A percentile compares a stretch with the other conserved stretches of the same genome.
Conservation (phyloP, 2,113 vertebrate genomes). For the Genyomyrus donnyi region DNA sequence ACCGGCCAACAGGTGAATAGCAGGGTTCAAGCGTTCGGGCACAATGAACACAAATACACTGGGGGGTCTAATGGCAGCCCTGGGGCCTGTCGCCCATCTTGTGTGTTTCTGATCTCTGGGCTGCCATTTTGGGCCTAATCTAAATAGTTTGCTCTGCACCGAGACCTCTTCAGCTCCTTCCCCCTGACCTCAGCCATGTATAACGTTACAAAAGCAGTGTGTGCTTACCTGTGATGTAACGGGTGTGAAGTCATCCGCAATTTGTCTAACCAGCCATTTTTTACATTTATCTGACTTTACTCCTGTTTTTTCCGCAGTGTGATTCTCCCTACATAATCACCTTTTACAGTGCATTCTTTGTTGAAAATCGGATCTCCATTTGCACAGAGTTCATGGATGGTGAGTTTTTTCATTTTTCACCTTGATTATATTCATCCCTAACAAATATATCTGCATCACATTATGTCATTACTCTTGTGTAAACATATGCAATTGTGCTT, state of each 20-base stretch:
- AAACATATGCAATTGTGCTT: neutral
- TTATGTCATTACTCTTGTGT: neutral
- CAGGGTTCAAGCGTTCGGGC: neutral
- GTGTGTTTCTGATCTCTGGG: neutral
- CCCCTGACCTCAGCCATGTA: neutral
- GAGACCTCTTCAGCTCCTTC: neutral
- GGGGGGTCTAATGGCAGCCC: neutral
- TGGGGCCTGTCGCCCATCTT: neutral
- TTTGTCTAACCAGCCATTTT: neutral
- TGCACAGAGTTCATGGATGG: slow-evolving; percentile 99
- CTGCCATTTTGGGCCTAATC: neutral
- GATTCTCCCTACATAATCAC: slow-evolving; percentile 98
- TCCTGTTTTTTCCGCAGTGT: slow-evolving; percentile 66
- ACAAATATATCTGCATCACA: neutral
- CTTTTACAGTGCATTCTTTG: slow-evolving; percentile 98
- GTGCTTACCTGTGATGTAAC: neutral
- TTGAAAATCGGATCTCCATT: slow-evolving; percentile 97
- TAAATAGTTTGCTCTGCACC: neutral
- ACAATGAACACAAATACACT: neutral
- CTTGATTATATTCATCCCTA: neutral
- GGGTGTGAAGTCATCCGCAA: neutral
- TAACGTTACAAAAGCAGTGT: neutral
- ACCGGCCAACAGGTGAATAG: slow-evolving; percentile 5
- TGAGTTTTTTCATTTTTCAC: slow-evolving; percentile 54
- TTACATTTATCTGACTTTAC: neutral